A percentile compares a stretch with the other conserved stretches of the same genome.
These are phyloP conservation scores for Propithecus coquereli DNA, from an alignment of 2,113 vertebrate species.

Conservation along the genomic window DNA sequence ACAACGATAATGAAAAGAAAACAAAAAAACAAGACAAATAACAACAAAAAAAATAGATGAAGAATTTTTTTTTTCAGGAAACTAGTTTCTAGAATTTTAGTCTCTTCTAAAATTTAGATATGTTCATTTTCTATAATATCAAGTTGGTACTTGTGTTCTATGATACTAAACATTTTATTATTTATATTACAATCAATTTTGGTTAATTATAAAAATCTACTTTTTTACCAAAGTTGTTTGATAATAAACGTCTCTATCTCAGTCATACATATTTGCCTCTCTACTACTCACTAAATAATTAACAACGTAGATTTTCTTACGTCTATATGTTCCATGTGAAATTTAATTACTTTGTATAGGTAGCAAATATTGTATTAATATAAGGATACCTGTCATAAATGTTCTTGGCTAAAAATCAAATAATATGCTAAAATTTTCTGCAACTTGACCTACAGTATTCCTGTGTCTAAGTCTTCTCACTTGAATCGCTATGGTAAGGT, in stretches of 20 bases:
- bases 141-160: neutral
- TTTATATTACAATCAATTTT: neutral
- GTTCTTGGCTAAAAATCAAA: neutral
- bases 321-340: neutral
- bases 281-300: neutral
- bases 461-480: neutral
- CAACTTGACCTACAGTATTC: neutral
- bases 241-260: neutral
- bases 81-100: neutral
- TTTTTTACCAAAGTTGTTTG: neutral
- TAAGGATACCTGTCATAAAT: neutral
- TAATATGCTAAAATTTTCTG: neutral
- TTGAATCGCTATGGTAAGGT: neutral
- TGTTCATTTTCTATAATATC: neutral
- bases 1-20: neutral
- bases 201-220: neutral
- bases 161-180: neutral
- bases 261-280: neutral
- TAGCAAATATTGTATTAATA: neutral
- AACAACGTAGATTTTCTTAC: neutral
- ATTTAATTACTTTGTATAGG: neutral
- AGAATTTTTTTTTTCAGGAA: neutral
- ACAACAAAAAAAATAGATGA: neutral
- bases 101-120: neutral
- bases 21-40: neutral